These are phyloP conservation scores for Drosophila equinoxialis DNA, from an alignment of 1,140 invertebrate species.

Conservation along the genomic window DNA sequence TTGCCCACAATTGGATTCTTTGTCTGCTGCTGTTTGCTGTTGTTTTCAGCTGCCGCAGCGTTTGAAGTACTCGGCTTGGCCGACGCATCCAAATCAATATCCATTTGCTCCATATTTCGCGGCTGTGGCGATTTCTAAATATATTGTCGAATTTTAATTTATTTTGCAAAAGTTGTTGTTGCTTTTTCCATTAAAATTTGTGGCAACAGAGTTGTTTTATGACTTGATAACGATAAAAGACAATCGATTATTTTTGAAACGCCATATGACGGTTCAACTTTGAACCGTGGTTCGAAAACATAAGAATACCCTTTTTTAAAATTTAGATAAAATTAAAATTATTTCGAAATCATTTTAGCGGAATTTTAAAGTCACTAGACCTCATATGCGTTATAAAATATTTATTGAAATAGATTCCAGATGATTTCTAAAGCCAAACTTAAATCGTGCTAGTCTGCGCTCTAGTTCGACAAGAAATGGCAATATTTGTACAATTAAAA, in stretches of 20 bases:
- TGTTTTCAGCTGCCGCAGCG: slow-evolving; percentile 31
- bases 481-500: slow-evolving; percentile 35
- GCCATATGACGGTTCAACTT: too few species aligned
- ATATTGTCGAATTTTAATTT: slow-evolving; percentile 1
- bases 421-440: slow-evolving; percentile 9
- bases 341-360: too few species aligned
- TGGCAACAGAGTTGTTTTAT: not conserved
- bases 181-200: slow-evolving; percentile 49
- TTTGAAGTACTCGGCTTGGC: slow-evolving; percentile 67
- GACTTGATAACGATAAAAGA: too few species aligned
- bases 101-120: slow-evolving; percentile 74
- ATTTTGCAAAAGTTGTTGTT: slow-evolving; percentile 59
- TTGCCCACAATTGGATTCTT: slow-evolving; percentile 36
- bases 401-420: not conserved
- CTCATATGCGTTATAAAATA: not conserved
- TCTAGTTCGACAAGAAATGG: slow-evolving; percentile 37
- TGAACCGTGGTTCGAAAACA: too few species aligned
- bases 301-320: too few species aligned
- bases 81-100: slow-evolving; percentile 67
- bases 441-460: slow-evolving; percentile 16
- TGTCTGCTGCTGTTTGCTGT: slow-evolving; percentile 36
- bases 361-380: too few species aligned
- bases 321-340: too few species aligned
- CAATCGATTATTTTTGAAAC: too few species aligned
- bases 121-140: not conserved